Conservation (phyloP, 2,888 invertebrate genomes). For the Taphrorychus bicolor region DNA sequence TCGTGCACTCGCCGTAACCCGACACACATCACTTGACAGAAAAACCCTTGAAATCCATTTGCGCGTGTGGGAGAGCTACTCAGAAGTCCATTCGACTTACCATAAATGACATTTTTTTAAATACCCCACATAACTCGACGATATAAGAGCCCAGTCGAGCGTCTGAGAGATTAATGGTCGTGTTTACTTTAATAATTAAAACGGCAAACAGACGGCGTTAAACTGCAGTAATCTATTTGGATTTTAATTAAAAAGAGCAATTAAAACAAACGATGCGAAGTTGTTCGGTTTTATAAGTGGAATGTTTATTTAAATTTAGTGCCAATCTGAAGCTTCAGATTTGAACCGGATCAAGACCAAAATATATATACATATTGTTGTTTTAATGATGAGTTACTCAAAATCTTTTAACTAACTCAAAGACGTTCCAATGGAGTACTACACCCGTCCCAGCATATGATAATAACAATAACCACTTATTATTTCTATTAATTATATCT, state of each 20-base stretch:
- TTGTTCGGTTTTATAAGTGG: slow-evolving; percentile 4
- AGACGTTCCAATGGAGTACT: no score
- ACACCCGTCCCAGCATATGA: no score
- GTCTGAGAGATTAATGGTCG: slow-evolving; percentile 33
- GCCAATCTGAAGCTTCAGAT: not conserved
- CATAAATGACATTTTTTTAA: slow-evolving; percentile 19
- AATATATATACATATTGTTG: no score
- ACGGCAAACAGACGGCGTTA: slow-evolving; percentile 30
- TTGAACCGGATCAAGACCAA: no score
- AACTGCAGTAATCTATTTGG: slow-evolving; percentile 24
- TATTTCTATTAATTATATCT: no score
- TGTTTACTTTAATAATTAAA: slow-evolving; percentile 37
- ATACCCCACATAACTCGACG: slow-evolving; percentile 20
- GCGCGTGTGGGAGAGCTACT: slow-evolving; percentile 8
- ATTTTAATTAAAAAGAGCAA: slow-evolving; percentile 27
- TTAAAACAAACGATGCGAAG: slow-evolving; percentile 12
- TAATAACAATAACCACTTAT: no score
- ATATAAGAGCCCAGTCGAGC: slow-evolving; percentile 27
- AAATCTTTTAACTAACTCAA: no score
- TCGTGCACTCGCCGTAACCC: no score
- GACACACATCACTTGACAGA: no score
- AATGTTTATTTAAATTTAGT: not conserved
- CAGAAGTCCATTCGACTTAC: slow-evolving; percentile 7
- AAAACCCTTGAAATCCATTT: no score
- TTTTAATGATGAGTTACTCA: not conserved